Evolutionary conservation across 2,888 invertebrate species (phyloP).

Genomic region (Crocallis elinguaria): DNA sequence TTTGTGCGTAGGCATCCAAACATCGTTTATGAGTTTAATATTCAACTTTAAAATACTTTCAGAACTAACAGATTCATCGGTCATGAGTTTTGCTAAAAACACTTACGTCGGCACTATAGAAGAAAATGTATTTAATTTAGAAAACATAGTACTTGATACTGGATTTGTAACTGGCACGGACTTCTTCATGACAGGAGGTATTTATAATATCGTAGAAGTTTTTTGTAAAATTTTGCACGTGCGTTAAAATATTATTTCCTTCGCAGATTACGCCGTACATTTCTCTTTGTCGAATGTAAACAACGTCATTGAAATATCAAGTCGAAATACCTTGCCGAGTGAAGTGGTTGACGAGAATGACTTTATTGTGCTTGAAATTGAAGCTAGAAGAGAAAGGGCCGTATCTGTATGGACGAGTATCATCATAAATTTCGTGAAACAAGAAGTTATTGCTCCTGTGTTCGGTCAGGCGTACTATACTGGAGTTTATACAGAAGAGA

Average conservation of each 20-base stretch:
- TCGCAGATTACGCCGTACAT: slow-evolving; percentile 48
- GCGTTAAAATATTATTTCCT: too few species aligned
- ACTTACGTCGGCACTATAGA: slow-evolving; percentile 56
- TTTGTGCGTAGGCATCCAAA: slow-evolving; percentile 7
- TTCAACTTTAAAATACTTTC: slow-evolving; percentile 34
- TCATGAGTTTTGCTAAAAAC: slow-evolving; percentile 58
- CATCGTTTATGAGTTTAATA: slow-evolving; percentile 1
- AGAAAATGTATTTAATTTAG: slow-evolving; percentile 44
- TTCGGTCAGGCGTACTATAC: slow-evolving; percentile 56
- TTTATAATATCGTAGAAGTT: neutral
- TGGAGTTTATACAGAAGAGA: slow-evolving; percentile 47
- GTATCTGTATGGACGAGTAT: slow-evolving; percentile 52
- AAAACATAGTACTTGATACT: slow-evolving; percentile 50
- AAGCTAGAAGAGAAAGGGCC: slow-evolving; percentile 58
- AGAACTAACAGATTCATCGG: slow-evolving; percentile 58
- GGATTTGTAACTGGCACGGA: slow-evolving; percentile 52
- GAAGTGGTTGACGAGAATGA: slow-evolving; percentile 45
- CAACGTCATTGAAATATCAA: slow-evolving; percentile 46
- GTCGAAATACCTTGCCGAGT: slow-evolving; percentile 36
- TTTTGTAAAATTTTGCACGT: too few species aligned
- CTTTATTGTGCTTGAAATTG: slow-evolving; percentile 60
- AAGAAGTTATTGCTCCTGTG: slow-evolving; percentile 43
- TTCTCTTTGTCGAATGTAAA: slow-evolving; percentile 43
- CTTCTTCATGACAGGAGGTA: slow-evolving; percentile 60
- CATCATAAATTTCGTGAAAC: slow-evolving; percentile 51